Evolutionary conservation across 2,888 invertebrate species (phyloP).

Genomic region (Plebejus melissa): DNA sequence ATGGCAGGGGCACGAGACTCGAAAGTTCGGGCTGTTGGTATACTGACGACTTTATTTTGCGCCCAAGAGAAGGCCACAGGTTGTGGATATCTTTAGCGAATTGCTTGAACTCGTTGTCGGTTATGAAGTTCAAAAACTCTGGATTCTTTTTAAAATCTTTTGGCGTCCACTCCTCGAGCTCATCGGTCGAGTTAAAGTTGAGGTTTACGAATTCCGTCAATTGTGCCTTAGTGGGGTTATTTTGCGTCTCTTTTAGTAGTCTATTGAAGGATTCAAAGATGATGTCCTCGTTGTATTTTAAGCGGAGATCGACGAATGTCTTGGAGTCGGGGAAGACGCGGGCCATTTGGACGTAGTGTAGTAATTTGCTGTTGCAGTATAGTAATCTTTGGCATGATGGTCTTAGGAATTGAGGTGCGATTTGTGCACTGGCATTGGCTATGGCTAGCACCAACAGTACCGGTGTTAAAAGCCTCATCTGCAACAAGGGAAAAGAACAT

Average conservation of each 20-base stretch:
- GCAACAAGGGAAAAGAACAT: neutral
- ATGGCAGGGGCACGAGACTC: slow-evolving; percentile 83
- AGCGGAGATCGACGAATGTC: slow-evolving; percentile 89
- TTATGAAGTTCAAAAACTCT: slow-evolving; percentile 77
- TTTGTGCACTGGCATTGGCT: slow-evolving; percentile 35
- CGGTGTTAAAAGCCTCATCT: slow-evolving; percentile 27
- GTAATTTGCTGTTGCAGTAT: slow-evolving; percentile 86
- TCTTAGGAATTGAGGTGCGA: slow-evolving; percentile 40
- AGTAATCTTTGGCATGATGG: slow-evolving; percentile 79
- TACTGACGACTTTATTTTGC: slow-evolving; percentile 80
- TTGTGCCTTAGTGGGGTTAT: slow-evolving; percentile 68
- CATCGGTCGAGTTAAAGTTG: slow-evolving; percentile 78
- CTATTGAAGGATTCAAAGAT: slow-evolving; percentile 78
- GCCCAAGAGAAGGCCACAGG: slow-evolving; percentile 81
- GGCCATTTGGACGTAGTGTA: slow-evolving; percentile 85
- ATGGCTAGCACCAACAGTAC: slow-evolving; percentile 19
- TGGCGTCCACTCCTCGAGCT: slow-evolving; percentile 80
- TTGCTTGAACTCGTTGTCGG: slow-evolving; percentile 73
- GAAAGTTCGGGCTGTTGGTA: slow-evolving; percentile 74
- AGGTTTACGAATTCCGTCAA: slow-evolving; percentile 76
- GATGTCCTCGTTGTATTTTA: slow-evolving; percentile 78
- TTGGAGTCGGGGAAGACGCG: slow-evolving; percentile 87
- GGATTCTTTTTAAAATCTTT: slow-evolving; percentile 80
- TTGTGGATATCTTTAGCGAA: slow-evolving; percentile 81
- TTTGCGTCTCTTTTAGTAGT: slow-evolving; percentile 70